Percentiles rank a stretch among this genome's conserved stretches.
These are phyloP conservation scores for Diplodus sargus DNA, from an alignment of 2,797 vertebrate species.

Conservation along the genomic window DNA sequence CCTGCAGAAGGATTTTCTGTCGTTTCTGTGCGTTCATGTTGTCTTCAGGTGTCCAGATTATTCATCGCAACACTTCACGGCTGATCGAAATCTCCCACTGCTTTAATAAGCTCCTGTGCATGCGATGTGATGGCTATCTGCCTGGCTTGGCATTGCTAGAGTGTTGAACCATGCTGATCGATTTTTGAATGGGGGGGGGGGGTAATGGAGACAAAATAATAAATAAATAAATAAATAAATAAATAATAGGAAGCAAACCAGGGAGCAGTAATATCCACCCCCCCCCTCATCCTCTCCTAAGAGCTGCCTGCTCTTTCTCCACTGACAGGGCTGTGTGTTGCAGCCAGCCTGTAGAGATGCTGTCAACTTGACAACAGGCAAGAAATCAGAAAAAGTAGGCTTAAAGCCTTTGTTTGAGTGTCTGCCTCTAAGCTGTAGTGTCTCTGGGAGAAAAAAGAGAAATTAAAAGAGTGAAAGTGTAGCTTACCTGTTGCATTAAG, in stretches of 20 bases:
- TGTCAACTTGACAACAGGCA: slow-evolving; percentile 58
- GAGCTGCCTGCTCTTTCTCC: slow-evolving; percentile 48
- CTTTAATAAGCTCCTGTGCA: slow-evolving; percentile 4
- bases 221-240: background rate
- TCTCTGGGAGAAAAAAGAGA: background rate
- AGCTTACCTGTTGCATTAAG: slow-evolving; percentile 33
- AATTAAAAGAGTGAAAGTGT: background rate
- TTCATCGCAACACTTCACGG: slow-evolving; percentile 39
- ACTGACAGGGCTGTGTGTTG: slow-evolving; percentile 39
- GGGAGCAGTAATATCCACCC: slow-evolving; percentile 40
- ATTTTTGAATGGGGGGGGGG: slow-evolving; percentile 38
- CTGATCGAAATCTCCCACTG: slow-evolving; percentile 18
- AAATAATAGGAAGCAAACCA: slow-evolving; percentile 33
- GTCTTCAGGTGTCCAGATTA: slow-evolving; percentile 50
- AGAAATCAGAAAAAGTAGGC: slow-evolving; percentile 27
- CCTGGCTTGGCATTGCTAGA: slow-evolving; percentile 15
- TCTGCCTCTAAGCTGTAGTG: slow-evolving; percentile 5
- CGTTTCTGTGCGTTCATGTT: slow-evolving; percentile 19
- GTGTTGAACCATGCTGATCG: slow-evolving; percentile 53
- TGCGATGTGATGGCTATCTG: slow-evolving; percentile 44
- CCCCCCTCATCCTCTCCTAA: slow-evolving; percentile 58
- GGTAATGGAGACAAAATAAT: background rate
- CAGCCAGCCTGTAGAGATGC: slow-evolving; percentile 44
- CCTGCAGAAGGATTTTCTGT: background rate
- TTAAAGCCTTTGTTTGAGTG: slow-evolving; percentile 13